Percentiles rank a stretch among this genome's conserved stretches.
phyloP scores from a whole-genome alignment of 2,113 vertebrate species.

The Gallinago media region DNA sequence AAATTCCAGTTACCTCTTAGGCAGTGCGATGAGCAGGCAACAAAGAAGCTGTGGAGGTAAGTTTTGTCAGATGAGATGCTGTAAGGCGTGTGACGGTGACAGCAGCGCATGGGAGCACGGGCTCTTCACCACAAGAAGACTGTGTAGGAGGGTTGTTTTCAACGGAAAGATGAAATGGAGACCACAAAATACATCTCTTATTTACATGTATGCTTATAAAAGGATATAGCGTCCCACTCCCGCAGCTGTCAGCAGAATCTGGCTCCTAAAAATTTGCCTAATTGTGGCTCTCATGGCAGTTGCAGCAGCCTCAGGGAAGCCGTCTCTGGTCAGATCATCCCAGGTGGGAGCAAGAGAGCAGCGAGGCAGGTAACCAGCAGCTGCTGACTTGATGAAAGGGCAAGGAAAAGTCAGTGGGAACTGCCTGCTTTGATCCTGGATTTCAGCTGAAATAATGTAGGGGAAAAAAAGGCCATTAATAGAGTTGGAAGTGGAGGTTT shows the following conservation, averaged over 20 bases:
- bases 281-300: background rate
- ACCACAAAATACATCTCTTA: background rate
- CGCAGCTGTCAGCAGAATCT: background rate
- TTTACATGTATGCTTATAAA: background rate
- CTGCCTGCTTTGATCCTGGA: background rate
- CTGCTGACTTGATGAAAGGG: background rate
- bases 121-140: background rate
- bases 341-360: background rate
- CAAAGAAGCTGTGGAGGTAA: background rate
- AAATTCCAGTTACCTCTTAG: background rate
- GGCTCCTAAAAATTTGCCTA: background rate
- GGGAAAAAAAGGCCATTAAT: background rate
- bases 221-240: background rate
- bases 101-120: fast-evolving
- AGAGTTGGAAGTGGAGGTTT: background rate
- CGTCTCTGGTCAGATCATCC: background rate
- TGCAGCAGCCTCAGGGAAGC: background rate
- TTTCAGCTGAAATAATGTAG: background rate
- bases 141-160: background rate
- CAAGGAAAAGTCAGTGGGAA: background rate
- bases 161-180: background rate
- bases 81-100: fast-evolving
- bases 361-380: background rate
- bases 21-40: background rate
- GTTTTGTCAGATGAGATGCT: background rate